Evolutionary conservation across 2,888 invertebrate genomes (phyloP).

Genomic region (Empis stercorea): DNA sequence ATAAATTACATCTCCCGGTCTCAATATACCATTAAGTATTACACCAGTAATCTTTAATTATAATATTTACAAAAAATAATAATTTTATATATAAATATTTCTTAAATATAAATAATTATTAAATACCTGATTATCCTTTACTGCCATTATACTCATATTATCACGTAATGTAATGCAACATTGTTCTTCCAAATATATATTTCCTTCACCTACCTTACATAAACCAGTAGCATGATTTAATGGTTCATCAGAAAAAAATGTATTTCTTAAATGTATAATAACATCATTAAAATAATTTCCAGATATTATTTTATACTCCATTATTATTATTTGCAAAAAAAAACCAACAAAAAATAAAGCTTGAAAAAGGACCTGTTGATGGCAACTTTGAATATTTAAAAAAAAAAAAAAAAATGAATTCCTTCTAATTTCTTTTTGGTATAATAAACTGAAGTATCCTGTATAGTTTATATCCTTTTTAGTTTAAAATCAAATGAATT

Average conservation of each 20-base stretch:
- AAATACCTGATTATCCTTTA: slow-evolving; percentile 47
- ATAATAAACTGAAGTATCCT: no score
- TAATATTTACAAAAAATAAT: slow-evolving; percentile 9
- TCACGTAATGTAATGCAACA: slow-evolving; percentile 60
- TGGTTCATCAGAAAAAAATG: slow-evolving; percentile 74
- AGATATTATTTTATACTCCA: slow-evolving; percentile 31
- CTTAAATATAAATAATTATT: background rate
- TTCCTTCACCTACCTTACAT: slow-evolving; percentile 53
- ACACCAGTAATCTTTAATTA: slow-evolving; percentile 66
- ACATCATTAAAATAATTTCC: slow-evolving; percentile 42
- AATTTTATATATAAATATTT: background rate
- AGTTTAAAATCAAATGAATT: no score
- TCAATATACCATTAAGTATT: slow-evolving; percentile 61
- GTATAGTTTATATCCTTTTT: no score
- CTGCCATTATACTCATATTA: slow-evolving; percentile 58
- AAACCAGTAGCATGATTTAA: slow-evolving; percentile 65
- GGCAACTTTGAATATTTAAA: no score
- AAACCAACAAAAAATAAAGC: no score
- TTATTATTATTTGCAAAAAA: no score
- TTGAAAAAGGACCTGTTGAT: no score
- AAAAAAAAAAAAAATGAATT: no score
- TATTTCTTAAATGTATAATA: slow-evolving; percentile 55
- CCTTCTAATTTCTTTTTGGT: no score
- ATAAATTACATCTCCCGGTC: slow-evolving; percentile 44
- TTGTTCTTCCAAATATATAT: slow-evolving; percentile 58